Base-by-base conservation (phyloP, 2,888 invertebrate species). In the Nasonovia ribisnigri region DNA sequence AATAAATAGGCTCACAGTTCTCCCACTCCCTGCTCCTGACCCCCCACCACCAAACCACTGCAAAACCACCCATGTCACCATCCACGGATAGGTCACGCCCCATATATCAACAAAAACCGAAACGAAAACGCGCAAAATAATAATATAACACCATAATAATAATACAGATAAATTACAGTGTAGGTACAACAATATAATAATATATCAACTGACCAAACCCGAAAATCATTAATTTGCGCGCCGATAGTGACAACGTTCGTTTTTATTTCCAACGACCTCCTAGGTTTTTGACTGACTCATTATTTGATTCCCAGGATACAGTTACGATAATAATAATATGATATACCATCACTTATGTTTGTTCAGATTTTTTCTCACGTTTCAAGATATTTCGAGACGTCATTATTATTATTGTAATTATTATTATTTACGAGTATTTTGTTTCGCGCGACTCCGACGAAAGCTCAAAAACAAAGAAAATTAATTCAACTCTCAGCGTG, bases 231-330 rank as follows among this genome's bases (percentile, higher is more conserved):
- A 16, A 67, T n/a, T n/a, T 36, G 16, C 1, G 5, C n/a, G 5
- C 5, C n/a, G 4, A 67, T n/a, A n/a, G 13, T 16, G 67, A n/a
- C n/a, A n/a, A n/a, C n/a, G n/a, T 67, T 8, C n/a, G n/a, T 67
- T 67, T 60, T 36, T n/a, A 36, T 67, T 67, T 67, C 16, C 67
- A 67, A 67, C n/a, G n/a, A n/a, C 67, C n/a, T n/a, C n/a, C n/a
- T 67, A 16, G 67, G 67, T 67, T 67, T 67, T 67, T 67, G 67
- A 67, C 67, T 67, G 67, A 67, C 67, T 67, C n/a, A 36, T 67
- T n/a, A 20, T 54, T 20, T 67, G 67, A n/a, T 67, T 36, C 16
- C 16, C n/a, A 11, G 16, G n/a, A 67, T 67, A 67, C 67, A 67
- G n/a, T 67, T 16, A 36, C 20, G n/a, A 67, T 67, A 67, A 67